These are phyloP conservation scores for Fragum fragum DNA, from an alignment of 2,888 invertebrate genomes.

Conservation along the genomic window DNA sequence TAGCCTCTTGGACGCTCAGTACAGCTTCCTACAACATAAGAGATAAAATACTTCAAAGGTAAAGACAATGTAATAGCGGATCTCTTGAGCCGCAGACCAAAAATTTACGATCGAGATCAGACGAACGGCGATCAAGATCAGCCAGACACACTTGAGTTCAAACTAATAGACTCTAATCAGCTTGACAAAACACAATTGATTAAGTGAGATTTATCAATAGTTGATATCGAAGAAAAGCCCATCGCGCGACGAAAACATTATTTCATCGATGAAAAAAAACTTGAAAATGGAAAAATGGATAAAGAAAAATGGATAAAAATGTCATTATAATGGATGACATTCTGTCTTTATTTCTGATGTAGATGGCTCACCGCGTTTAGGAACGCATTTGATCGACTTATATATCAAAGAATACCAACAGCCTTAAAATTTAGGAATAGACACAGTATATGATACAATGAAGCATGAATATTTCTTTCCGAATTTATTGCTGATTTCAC, in stretches of 20 bases:
- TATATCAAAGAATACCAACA: neutral
- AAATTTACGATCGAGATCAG: neutral
- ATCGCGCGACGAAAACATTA: slow-evolving; percentile 17
- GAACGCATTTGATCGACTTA: neutral
- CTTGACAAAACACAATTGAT: neutral
- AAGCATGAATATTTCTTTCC: slow-evolving; percentile 30
- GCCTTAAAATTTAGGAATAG: slow-evolving; percentile 15
- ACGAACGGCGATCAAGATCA: neutral
- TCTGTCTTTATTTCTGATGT: slow-evolving; percentile 16
- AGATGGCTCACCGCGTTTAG: slow-evolving; percentile 1
- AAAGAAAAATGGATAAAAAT: slow-evolving; percentile 15
- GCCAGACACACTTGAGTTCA: too few relatives aligned
- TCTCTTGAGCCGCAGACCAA: slow-evolving; percentile 6
- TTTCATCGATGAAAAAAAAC: slow-evolving; percentile 1
- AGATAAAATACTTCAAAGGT: slow-evolving; percentile 16
- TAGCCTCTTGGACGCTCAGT: neutral
- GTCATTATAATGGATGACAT: neutral
- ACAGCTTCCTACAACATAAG: slow-evolving; percentile 2
- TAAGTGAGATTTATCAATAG: neutral
- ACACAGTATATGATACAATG: slow-evolving; percentile 10
- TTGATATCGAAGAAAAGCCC: slow-evolving; percentile 15
- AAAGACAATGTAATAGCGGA: slow-evolving; percentile 14
- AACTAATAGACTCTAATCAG: slow-evolving; percentile 5
- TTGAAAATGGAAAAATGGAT: slow-evolving; percentile 22
- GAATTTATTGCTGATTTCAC: slow-evolving; percentile 23